Base-by-base conservation (phyloP, 2,888 invertebrate genomes). In the Abrostola tripartita region DNA sequence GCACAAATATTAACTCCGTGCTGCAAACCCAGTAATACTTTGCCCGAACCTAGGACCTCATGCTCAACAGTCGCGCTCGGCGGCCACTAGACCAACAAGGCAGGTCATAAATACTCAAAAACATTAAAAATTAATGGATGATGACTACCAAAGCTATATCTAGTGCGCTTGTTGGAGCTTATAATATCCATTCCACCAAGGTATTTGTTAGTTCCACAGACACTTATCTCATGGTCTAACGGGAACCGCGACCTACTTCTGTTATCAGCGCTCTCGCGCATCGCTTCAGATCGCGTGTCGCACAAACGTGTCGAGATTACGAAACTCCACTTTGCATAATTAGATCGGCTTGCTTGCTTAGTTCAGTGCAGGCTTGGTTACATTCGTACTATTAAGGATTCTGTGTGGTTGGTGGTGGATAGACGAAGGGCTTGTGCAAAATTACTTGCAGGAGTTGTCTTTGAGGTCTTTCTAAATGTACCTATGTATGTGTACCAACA, bases 261-360 rank as follows among this genome's bases (percentile, higher is more conserved):
- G 58, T 67, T 71, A 67, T 71, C 71, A 71, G 0, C 5, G 12
- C 53, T 53, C 24, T 35, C 40, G 67, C 67, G 67, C 71, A 56
- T 66, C 71, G 61, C 47, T 58, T 52, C 71, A 55, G 40, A 41
- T 66, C 54, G 66, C 71, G 54, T 71, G 52, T 55, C 54, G 61
- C 44, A 38, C 42, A 52, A 37, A 66, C 71, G 71, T 71, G 71
- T 71, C 8, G 67, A 52, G 72, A 71, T 67, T 71, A 67, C 58
- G 52, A 59, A 71, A 67, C 61, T 61, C 61, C 41, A 24, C 47
- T 71, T 40, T 53, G 72, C 58, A 71, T 71, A 71, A 71, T 71
- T 66, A 66, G 55, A 67, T 61, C 49, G 49, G 36, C 40, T 44
- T 42, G 54, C 55, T 52, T 65, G 55, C 52, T 58, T 52, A 55